Evolutionary conservation across 2,888 invertebrate species (phyloP).

Genomic region (Tachystola acroxantha): DNA sequence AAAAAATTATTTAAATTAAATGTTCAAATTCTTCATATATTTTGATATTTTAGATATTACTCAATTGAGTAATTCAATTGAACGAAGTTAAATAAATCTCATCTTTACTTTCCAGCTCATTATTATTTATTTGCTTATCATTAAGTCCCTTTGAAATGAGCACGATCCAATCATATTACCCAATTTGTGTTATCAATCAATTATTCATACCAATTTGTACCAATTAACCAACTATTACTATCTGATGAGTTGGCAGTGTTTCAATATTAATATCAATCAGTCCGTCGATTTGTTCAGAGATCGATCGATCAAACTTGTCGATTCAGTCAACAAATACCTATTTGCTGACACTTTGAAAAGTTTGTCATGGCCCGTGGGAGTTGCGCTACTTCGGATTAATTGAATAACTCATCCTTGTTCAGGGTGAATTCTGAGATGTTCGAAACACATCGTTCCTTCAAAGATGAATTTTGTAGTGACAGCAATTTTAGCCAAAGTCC

Average conservation of each 20-base stretch:
- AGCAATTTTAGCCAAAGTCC: no score
- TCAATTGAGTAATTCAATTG: no score
- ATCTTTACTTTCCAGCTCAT: no score
- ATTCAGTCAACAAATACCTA: slow-evolving; percentile 56
- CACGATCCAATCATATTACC: slow-evolving; percentile 12
- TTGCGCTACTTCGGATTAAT: slow-evolving; percentile 27
- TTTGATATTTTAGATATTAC: no score
- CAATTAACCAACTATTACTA: not conserved
- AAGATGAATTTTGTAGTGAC: no score
- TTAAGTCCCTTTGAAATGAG: no score
- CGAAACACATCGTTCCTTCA: no score
- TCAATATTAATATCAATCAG: slow-evolving; percentile 3
- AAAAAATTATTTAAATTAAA: no score
- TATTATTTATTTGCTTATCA: not conserved
- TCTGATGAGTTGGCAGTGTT: not conserved
- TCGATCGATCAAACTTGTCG: slow-evolving; percentile 25
- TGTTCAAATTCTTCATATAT: no score
- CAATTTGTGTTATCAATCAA: slow-evolving; percentile 4
- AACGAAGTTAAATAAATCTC: no score
- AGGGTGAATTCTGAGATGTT: no score
- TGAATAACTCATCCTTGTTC: not conserved
- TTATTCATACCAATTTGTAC: not conserved
- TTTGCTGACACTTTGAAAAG: slow-evolving; percentile 54
- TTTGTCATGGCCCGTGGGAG: slow-evolving; percentile 51
- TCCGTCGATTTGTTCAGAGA: slow-evolving; percentile 12